Evolutionary conservation across 2,113 vertebrate species (phyloP).

Genomic region (Hemichromis elongatus): DNA sequence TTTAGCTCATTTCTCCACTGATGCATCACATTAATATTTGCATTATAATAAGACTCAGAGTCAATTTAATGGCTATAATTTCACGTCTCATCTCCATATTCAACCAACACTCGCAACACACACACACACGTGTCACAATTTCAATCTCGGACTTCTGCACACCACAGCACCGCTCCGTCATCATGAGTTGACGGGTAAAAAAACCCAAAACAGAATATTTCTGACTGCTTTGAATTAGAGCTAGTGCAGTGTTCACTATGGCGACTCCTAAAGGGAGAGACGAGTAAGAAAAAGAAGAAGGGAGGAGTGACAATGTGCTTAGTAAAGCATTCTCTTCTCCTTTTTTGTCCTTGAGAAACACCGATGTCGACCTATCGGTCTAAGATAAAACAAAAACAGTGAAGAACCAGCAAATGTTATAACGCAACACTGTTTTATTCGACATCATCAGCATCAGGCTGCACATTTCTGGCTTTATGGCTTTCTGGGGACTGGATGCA

Average conservation of each 20-base stretch:
- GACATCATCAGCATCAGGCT: no score
- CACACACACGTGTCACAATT: neutral
- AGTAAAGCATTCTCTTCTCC: neutral
- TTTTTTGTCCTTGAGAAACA: neutral
- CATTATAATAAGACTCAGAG: neutral
- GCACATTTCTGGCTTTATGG: no score
- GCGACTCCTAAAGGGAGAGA: neutral
- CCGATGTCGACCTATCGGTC: neutral
- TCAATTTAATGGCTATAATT: neutral
- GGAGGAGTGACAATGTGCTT: neutral
- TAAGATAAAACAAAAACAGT: no score
- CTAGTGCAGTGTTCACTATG: neutral
- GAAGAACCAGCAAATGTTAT: no score
- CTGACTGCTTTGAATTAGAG: neutral
- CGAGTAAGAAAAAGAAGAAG: neutral
- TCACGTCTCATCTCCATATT: neutral
- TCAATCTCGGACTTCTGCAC: neutral
- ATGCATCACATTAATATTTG: neutral
- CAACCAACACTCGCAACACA: neutral
- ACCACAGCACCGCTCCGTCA: neutral
- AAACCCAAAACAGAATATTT: neutral
- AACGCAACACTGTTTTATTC: no score
- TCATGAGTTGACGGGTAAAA: neutral
- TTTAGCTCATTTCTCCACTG: neutral
- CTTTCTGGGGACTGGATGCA: no score